Percentiles rank a stretch among this genome's conserved stretches.
These are phyloP conservation scores for Caenorhabditis auriculariae DNA, from an alignment of 2,888 invertebrate genomes.

Conservation along the genomic window DNA sequence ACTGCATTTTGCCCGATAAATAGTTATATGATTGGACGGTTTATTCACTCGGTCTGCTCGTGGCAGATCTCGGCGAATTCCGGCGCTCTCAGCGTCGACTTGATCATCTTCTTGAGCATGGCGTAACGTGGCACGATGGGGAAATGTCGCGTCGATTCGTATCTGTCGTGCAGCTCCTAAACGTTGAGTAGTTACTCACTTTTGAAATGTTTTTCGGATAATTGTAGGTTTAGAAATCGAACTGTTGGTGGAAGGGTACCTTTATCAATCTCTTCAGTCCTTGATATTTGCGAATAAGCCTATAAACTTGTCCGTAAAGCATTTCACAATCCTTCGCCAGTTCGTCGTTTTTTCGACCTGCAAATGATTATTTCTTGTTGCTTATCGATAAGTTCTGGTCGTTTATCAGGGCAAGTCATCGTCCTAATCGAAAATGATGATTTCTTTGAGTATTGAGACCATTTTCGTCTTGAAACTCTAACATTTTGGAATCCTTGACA, in stretches of 20 bases:
- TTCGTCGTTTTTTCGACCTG: conserved; percentile 89
- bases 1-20: neutral
- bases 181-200: conserved; percentile 7
- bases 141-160: conserved; percentile 53
- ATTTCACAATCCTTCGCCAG: conserved; percentile 90
- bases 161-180: conserved; percentile 48
- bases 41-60: conserved; percentile 73
- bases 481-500: no score
- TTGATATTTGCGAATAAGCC: conserved; percentile 86
- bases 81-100: conserved; percentile 90
- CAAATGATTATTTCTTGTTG: conserved; percentile 18
- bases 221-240: no score
- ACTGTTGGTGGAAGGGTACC: no score
- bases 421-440: conserved; percentile 1
- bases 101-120: conserved; percentile 95
- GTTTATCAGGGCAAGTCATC: neutral
- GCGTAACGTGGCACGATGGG: conserved; percentile 75
- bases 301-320: conserved; percentile 88
- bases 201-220: neutral
- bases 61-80: conserved; percentile 95
- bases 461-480: no score
- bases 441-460: neutral
- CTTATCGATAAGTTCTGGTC: neutral
- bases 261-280: conserved; percentile 77
- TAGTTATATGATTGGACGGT: neutral